Evolutionary conservation across 1,140 invertebrate genomes (phyloP), one percentile per base, ranked within the genome.

Genomic region (Drosophila subpulchrella): DNA sequence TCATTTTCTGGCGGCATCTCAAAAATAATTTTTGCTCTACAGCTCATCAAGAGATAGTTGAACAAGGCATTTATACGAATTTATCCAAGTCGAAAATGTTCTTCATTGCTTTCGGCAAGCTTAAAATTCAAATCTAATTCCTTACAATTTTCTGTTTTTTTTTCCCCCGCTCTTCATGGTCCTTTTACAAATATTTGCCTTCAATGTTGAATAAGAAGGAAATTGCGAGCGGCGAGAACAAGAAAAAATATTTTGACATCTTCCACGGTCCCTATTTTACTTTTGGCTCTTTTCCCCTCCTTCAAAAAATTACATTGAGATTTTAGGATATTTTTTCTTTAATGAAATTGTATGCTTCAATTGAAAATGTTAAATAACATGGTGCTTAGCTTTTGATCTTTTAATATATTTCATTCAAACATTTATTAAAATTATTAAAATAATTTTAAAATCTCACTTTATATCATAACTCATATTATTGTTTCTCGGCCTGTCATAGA

Each of bases 21-120:
- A 34, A 41, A 71, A 53, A 71, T 48, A 50, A 58, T 71, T 58
- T 54, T 58, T 57, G 51, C 17, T 71, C 41, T 58, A n/a, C 46
- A 48, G 73, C 55, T 76, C 51, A 76, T 76, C 68, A 73, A 73
- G 44, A 60, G 48, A 61, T 73, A 73, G 56, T 73, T 61, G 47
- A 54, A 67, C 47, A 68, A 54, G 47, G 47, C 61, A 66, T 60
- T 68, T 68, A 53, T 68, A 36, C 65, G 47, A 47, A 66, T 60
- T 68, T 68, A 53, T 68, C 59, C 65, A 30, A 32, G 41, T 20
- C 42, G 11, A 38, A 65, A 65, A 55, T 55, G 48, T 70, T 54
- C n/a, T 6, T 32, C 34, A 36, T 34, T 47, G 70, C 56, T 12
- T 47, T 46, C 55, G 36, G 17, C 67, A 17, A 61, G 70, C 70